A percentile compares a stretch with the other conserved stretches of the same genome.
Conservation (phyloP, 2,888 invertebrate genomes). For the Silvanus unidentatus region DNA sequence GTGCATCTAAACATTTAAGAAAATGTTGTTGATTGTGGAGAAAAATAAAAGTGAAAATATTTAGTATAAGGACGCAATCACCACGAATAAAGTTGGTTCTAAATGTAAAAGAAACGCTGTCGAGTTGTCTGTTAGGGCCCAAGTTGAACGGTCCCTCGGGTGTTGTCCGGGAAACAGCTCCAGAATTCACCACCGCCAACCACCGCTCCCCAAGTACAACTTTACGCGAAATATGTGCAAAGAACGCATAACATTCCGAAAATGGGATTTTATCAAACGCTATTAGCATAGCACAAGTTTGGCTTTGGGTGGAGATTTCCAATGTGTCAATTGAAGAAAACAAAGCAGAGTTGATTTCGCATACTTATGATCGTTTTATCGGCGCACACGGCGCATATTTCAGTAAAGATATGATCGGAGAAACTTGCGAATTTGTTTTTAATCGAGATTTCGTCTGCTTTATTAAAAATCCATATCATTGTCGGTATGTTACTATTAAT, state of each 20-base stretch:
- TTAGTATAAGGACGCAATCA: conserved; percentile 21
- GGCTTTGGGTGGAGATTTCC: too few relatives aligned
- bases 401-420: too few relatives aligned
- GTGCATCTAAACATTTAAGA: conserved; percentile 1
- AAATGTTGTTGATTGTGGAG: too few relatives aligned
- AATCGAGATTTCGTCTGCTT: too few relatives aligned
- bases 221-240: conserved; percentile 19
- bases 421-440: too few relatives aligned
- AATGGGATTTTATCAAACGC: not conserved
- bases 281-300: not conserved
- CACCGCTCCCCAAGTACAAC: conserved; percentile 19
- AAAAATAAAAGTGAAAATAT: conserved; percentile 18
- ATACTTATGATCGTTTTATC: too few relatives aligned
- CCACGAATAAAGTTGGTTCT: conserved; percentile 25
- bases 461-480: too few relatives aligned
- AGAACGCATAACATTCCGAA: conserved; percentile 8
- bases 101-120: conserved; percentile 36
- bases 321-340: too few relatives aligned
- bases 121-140: conserved; percentile 36
- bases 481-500: too few relatives aligned
- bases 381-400: too few relatives aligned
- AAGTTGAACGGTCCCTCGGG: conserved; percentile 35
- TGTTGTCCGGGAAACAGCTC: conserved; percentile 27
- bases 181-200: conserved; percentile 21
- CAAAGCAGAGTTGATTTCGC: too few relatives aligned